Conservation (phyloP, 2,888 invertebrate genomes). For the Gandaritis pyraliata region DNA sequence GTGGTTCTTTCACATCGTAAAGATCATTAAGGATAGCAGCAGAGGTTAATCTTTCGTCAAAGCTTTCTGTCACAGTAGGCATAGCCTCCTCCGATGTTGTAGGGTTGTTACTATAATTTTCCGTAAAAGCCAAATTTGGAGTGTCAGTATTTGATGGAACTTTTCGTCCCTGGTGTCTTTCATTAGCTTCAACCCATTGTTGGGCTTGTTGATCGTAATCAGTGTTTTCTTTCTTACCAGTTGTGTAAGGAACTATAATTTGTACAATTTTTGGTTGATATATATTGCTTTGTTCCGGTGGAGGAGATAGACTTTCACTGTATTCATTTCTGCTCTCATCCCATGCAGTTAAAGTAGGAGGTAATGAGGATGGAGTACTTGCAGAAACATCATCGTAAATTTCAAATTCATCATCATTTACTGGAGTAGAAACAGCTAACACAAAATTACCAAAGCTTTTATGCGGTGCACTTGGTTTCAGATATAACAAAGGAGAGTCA, state of each 20-base stretch:
- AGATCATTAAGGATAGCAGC: constrained; percentile 65
- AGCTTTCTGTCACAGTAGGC: constrained; percentile 68
- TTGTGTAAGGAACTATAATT: constrained; percentile 92
- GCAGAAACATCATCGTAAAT: constrained; percentile 69
- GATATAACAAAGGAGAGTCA: constrained; percentile 85
- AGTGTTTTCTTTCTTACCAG: constrained; percentile 63
- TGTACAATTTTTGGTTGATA: constrained; percentile 88
- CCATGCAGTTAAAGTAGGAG: constrained; percentile 55
- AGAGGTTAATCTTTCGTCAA: constrained; percentile 79
- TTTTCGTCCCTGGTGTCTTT: constrained; percentile 77
- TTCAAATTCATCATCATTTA: constrained; percentile 69
- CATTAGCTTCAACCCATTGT: constrained; percentile 59
- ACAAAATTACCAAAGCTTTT: constrained; percentile 80
- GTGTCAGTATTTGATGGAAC: constrained; percentile 69
- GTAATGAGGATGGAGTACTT: constrained; percentile 58
- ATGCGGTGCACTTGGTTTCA: constrained; percentile 80
- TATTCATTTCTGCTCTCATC: constrained; percentile 64
- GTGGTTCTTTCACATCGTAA: constrained; percentile 79
- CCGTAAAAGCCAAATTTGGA: constrained; percentile 48
- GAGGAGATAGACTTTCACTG: constrained; percentile 53
- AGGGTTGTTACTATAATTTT: constrained; percentile 53
- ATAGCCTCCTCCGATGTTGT: constrained; percentile 60
- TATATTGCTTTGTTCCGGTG: constrained; percentile 52
- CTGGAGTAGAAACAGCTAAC: constrained; percentile 59
- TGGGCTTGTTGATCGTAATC: constrained; percentile 73